Evolutionary conservation across 1,140 invertebrate species (phyloP).

Genomic region (Cyclargus thomasi): DNA sequence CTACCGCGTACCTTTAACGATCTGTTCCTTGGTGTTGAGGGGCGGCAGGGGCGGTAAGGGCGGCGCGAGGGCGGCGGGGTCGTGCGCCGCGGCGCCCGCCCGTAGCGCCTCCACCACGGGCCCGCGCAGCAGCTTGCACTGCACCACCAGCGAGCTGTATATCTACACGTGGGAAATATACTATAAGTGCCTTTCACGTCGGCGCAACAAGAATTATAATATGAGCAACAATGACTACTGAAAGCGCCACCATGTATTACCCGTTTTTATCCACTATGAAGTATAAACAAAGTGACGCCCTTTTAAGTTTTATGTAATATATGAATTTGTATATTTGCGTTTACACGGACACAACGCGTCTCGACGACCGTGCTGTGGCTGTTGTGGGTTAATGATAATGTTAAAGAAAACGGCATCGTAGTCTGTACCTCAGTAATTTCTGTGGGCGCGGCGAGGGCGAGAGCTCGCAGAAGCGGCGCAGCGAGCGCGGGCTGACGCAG

Average conservation of each 20-base stretch:
- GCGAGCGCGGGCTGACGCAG: constrained; percentile 31
- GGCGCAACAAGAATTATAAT: too few relatives aligned
- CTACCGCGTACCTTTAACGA: constrained; percentile 36
- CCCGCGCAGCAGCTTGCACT: constrained; percentile 41
- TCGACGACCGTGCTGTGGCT: background rate
- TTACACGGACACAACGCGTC: too few relatives aligned
- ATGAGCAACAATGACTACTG: too few relatives aligned
- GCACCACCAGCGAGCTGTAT: constrained; percentile 29
- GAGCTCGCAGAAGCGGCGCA: constrained; percentile 42
- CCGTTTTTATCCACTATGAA: too few relatives aligned
- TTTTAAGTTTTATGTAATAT: too few relatives aligned
- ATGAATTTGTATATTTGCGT: too few relatives aligned
- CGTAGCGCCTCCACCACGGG: constrained; percentile 39
- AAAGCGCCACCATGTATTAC: too few relatives aligned
- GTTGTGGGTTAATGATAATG: background rate
- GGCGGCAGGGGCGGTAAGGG: constrained; percentile 32
- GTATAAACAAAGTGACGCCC: too few relatives aligned
- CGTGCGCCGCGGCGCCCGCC: constrained; percentile 16
- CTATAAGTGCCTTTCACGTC: too few relatives aligned
- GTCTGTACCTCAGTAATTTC: constrained; percentile 30
- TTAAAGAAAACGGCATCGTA: background rate
- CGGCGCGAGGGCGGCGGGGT: constrained; percentile 18
- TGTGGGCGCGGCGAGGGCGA: constrained; percentile 23
- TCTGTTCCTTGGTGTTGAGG: constrained; percentile 38
- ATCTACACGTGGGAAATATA: constrained; percentile 26